phyloP scores from a whole-genome alignment of 2,113 vertebrate genomes.

The Noturus placidus region DNA sequence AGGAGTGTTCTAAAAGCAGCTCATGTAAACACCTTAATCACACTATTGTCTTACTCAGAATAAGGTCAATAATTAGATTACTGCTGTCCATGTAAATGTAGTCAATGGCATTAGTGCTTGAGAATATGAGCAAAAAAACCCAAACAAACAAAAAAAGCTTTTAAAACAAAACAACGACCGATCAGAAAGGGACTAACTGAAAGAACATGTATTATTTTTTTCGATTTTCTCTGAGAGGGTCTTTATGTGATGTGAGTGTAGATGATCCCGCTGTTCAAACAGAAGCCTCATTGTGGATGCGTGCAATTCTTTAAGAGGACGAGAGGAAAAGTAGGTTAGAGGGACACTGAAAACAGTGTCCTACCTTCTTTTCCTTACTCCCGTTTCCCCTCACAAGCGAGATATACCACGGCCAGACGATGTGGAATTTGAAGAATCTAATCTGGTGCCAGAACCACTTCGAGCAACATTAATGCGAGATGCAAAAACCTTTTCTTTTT shows the following conservation, averaged over 20 bases:
- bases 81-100: too few species aligned
- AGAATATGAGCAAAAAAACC: not conserved
- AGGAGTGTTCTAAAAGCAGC: too few species aligned
- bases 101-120: not conserved
- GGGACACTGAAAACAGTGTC: constrained; percentile 25
- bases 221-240: constrained; percentile 27
- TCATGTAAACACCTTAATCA: too few species aligned
- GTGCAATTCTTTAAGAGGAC: constrained; percentile 50
- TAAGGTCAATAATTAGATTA: too few species aligned
- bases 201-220: constrained; percentile 15
- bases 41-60: too few species aligned
- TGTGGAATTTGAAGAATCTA: constrained; percentile 54
- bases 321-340: constrained; percentile 25
- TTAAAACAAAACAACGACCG: not conserved
- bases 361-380: constrained; percentile 20
- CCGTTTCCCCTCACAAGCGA: not conserved
- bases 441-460: constrained; percentile 51
- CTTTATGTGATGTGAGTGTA: constrained; percentile 21
- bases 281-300: constrained; percentile 51
- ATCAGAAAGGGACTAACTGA: not conserved
- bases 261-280: constrained; percentile 31
- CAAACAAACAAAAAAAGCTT: not conserved
- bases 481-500: constrained; percentile 3
- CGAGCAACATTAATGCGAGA: constrained; percentile 34
- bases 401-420: constrained; percentile 41